Evolutionary conservation across 2,797 vertebrate species (phyloP).

Genomic region (Mionectes olivaceus): DNA sequence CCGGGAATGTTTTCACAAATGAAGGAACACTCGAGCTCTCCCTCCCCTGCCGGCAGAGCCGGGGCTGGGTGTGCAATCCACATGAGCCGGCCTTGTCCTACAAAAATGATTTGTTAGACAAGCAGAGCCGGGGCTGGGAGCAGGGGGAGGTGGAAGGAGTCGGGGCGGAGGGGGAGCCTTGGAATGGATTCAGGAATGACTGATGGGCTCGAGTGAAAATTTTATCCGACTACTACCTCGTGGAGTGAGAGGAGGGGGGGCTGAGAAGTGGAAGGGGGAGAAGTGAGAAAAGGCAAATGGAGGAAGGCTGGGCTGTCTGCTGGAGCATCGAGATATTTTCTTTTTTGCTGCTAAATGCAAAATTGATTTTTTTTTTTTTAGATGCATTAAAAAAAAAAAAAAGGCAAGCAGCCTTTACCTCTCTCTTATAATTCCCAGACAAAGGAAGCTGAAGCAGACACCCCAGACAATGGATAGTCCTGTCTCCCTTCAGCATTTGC

Average conservation of each 20-base stretch:
- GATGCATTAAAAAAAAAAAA: not conserved
- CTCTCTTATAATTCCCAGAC: constrained; percentile 33
- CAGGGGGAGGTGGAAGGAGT: constrained; percentile 31
- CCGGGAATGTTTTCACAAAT: not conserved
- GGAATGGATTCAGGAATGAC: constrained; percentile 67
- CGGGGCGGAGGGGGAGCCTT: constrained; percentile 35
- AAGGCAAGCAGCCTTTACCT: not conserved
- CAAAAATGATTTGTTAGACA: constrained; percentile 59
- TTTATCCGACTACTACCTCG: constrained; percentile 48
- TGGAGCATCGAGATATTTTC: constrained; percentile 2
- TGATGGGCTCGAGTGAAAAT: constrained; percentile 66
- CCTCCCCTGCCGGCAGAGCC: constrained; percentile 28
- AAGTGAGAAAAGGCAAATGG: constrained; percentile 55
- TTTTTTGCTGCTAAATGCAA: constrained; percentile 39
- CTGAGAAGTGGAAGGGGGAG: constrained; percentile 15
- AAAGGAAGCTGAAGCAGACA: constrained; percentile 49
- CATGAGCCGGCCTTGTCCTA: constrained; percentile 48
- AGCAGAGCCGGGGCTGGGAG: constrained; percentile 53
- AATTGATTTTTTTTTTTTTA: constrained; percentile 35
- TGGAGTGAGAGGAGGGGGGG: not conserved
- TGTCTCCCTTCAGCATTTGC: constrained; percentile 38
- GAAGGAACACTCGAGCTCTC: not conserved
- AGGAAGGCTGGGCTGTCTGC: constrained; percentile 18
- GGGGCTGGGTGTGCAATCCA: not conserved
- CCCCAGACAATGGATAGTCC: constrained; percentile 29